Evolutionary conservation across 2,113 vertebrate species (phyloP).

Genomic region (Pholis gunnellus): DNA sequence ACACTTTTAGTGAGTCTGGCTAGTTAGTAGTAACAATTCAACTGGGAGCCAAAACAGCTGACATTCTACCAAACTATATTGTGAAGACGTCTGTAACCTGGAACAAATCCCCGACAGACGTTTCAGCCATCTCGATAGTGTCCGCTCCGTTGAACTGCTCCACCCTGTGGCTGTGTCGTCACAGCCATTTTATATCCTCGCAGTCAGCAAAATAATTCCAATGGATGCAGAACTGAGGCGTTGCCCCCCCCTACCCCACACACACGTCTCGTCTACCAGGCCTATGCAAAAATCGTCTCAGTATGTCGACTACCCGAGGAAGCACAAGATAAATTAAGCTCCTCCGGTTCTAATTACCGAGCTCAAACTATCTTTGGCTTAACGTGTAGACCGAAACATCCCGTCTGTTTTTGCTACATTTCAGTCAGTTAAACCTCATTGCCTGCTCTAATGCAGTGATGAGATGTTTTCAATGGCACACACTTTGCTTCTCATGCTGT

Average conservation of each 20-base stretch:
- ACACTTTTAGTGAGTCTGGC: constrained; percentile 8
- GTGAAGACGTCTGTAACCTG: constrained; percentile 35
- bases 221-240: constrained; percentile 48
- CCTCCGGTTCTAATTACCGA: constrained; percentile 25
- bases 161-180: constrained; percentile 1
- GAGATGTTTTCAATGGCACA: constrained; percentile 36
- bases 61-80: constrained; percentile 9
- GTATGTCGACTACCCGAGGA: constrained; percentile 22
- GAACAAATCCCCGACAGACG: constrained; percentile 44
- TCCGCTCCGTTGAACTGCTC: constrained; percentile 38
- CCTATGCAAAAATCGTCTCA: constrained; percentile 72
- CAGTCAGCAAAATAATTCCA: constrained; percentile 8
- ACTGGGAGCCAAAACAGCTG: constrained; percentile 27
- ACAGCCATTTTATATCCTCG: constrained; percentile 20
- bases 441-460: background rate
- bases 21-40: constrained; percentile 24
- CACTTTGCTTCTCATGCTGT: background rate
- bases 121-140: constrained; percentile 30
- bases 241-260: background rate
- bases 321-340: constrained; percentile 38
- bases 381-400: constrained; percentile 4
- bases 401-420: background rate
- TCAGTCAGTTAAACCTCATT: background rate
- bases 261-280: constrained; percentile 34
- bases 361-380: constrained; percentile 23